Evolutionary conservation across 1,140 invertebrate species (phyloP).

Genomic region (Whitmania pigra): DNA sequence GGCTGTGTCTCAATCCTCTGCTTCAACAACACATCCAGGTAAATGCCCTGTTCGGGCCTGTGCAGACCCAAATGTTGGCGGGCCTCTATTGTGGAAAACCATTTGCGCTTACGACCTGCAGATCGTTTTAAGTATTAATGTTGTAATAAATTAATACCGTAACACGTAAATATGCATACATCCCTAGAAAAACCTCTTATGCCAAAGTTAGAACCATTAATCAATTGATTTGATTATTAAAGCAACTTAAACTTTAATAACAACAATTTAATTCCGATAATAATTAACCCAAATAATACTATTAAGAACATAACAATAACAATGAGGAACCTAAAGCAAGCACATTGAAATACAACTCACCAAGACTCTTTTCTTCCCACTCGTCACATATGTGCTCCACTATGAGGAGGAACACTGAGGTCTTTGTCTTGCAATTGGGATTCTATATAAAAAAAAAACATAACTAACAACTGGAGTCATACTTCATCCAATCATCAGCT

Average conservation of each 20-base stretch:
- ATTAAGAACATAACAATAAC: no score
- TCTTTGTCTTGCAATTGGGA: constrained; percentile 75
- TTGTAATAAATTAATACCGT: no score
- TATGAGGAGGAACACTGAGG: constrained; percentile 78
- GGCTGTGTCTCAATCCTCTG: constrained; percentile 22
- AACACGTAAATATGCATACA: no score
- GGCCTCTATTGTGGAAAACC: constrained; percentile 78
- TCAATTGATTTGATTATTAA: no score
- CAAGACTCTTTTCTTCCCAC: constrained; percentile 78
- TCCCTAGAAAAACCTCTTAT: no score
- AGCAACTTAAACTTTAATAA: no score
- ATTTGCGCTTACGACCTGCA: constrained; percentile 68
- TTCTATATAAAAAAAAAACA: constrained; percentile 52
- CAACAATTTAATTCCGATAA: no score
- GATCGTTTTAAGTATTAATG: no score
- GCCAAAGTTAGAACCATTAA: no score
- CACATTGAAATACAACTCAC: constrained; percentile 29
- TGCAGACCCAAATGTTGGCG: constrained; percentile 67
- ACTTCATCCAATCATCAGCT: not conserved
- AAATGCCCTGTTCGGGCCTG: constrained; percentile 75
- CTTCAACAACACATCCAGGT: constrained; percentile 48
- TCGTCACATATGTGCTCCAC: constrained; percentile 79
- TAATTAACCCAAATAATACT: no score
- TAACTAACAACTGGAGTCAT: not conserved
- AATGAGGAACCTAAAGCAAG: no score